Percentiles rank a stretch among this genome's conserved stretches.
Conservation (phyloP, 2,888 invertebrate species). For the Agonopterix alstromeriana region DNA sequence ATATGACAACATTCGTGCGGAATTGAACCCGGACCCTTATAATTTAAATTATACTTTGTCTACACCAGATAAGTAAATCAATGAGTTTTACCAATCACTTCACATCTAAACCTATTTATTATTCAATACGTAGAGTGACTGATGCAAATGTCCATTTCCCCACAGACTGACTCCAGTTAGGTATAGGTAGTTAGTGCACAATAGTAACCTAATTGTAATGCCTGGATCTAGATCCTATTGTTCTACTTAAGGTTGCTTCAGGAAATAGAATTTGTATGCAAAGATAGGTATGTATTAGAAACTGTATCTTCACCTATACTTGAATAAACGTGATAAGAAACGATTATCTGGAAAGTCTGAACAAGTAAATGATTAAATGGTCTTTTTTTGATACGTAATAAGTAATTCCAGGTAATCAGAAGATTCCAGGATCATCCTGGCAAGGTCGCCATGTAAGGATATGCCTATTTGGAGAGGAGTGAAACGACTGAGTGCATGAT, state of each 20-base stretch:
- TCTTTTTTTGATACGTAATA: too few relatives aligned
- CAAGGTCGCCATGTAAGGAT: too few relatives aligned
- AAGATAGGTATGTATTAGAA: slow-evolving; percentile 11
- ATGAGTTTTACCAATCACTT: neutral
- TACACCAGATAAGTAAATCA: neutral
- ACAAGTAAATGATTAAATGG: too few relatives aligned
- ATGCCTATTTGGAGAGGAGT: too few relatives aligned
- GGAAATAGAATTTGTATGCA: slow-evolving; percentile 45
- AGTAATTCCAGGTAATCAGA: too few relatives aligned
- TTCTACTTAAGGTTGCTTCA: slow-evolving; percentile 46
- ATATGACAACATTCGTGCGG: neutral
- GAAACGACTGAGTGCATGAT: too few relatives aligned
- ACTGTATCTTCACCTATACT: neutral
- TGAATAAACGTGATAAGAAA: too few relatives aligned
- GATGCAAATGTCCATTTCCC: slow-evolving; percentile 32
- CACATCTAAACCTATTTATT: slow-evolving; percentile 14
- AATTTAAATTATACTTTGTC: neutral
- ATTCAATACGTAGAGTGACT: slow-evolving; percentile 19
- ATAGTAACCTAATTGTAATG: slow-evolving; percentile 56
- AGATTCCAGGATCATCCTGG: too few relatives aligned
- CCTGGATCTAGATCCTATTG: slow-evolving; percentile 50
- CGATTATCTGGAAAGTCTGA: too few relatives aligned
- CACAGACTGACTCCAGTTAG: slow-evolving; percentile 26
- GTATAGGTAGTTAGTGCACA: slow-evolving; percentile 20
- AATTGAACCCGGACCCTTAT: too few relatives aligned